Evolutionary conservation across 2,797 vertebrate species (phyloP), one percentile per base, ranked within the genome.

Genomic region (Euphonia xanthogaster): DNA sequence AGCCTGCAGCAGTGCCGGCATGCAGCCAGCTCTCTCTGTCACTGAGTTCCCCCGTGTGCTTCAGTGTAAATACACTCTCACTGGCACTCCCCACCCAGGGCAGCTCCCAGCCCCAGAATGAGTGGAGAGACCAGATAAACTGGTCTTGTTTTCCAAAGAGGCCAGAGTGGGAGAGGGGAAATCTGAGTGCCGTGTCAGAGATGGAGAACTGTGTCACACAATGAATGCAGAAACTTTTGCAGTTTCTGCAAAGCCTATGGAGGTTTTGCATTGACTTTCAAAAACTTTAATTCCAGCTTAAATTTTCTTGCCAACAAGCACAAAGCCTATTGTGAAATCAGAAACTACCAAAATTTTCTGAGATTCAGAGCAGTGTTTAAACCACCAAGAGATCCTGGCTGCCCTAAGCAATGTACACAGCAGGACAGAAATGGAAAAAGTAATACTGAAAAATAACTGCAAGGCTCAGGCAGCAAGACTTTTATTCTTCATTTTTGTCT

Each of bases 371-470:
- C 25, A 42, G 22, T 27, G 1, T 74, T 86, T 68, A 83, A 94
- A 55, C 42, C 53, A 44, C n/a, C 10, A 57, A 72, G 58, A 74
- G 33, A 72, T 90, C 66, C 62, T 94, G 58, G 79, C 70, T 68
- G 47, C 70, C 78, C 22, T 61, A 80, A 87, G 63, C 51, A 66
- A 54, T 60, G 33, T 61, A 66, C 65, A n/a, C 55, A 62, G 85
- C 50, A 72, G 85, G 63, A 82, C 45, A 74, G 54, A 90, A 88
- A 79, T 73, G 76, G 85, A 93, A 93, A 94, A 73, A 68, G n/a
- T 63, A 91, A 62, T 71, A 44, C 65, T 82, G 51, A 93, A 91
- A 95, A 95, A 94, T 87, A 85, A 80, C 57, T 55, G 25, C 6
- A 1, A 88, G 79, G 31, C 76, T 80, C 47, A 37, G 42, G 77